Evolutionary conservation across 2,797 vertebrate genomes (phyloP), one percentile per base, ranked within the genome.

Genomic region (Sebastes taczanowskii): DNA sequence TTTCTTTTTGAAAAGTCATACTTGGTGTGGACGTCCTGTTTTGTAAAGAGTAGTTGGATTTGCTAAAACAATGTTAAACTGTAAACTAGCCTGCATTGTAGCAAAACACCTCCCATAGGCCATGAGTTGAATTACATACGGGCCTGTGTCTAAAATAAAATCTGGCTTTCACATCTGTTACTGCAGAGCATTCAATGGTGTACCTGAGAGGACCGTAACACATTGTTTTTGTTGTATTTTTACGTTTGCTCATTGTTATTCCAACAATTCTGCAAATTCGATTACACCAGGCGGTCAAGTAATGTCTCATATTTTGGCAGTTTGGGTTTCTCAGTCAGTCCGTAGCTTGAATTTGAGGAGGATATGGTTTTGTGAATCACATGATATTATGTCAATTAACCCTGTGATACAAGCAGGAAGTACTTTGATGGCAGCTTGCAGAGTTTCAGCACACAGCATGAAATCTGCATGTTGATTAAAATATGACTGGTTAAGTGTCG

Each of bases 81-180:
- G 38, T 81, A 73, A 77, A 62, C 78, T 23, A 62, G n/a, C 61
- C 78, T 71, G 58, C 42, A 22, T 64, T 80, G 76, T 80, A 79
- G 71, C 69, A 71, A 53, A 85, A 63, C 53, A 61, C 53, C 49
- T 75, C 72, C 18, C 9, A 3, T 10, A 46, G 34, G 13, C 46
- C 10, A 8, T 18, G 4, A 49, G 27, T 66, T 62, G 35, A 69
- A n/a, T 79, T 29, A 16, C 35, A 11, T 32, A 63, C 46, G 77
- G 67, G 55, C 53, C 32, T 18, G n/a, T 77, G 38, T 72, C 34
- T 42, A 5, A 78, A 90, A 78, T 82, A 85, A 74, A 82, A 56
- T 20, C 10, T 56, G 61, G 74, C 61, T 74, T 79, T 76, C 3
- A 70, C 53, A 38, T 82, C 11, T 59, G 42, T 68, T 58, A 49